A percentile compares a stretch with the other conserved stretches of the same genome.
These are phyloP conservation scores for Galendromus occidentalis DNA, from an alignment of 1,140 invertebrate genomes.

Conservation along the genomic window DNA sequence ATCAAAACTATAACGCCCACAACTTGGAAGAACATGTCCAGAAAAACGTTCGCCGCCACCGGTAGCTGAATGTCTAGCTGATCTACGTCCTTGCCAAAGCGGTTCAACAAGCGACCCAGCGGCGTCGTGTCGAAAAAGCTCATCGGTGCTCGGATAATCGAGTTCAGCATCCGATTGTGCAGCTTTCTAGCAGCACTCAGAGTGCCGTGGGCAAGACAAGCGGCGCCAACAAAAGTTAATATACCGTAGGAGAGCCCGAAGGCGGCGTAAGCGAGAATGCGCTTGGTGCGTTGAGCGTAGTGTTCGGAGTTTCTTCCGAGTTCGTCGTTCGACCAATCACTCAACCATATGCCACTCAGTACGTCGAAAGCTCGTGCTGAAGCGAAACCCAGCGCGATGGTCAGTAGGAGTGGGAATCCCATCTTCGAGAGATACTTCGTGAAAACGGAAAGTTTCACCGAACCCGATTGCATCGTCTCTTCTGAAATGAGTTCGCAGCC, in stretches of 20 bases:
- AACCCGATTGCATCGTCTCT: not conserved
- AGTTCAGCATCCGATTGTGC: constrained; percentile 12
- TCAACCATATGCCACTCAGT: constrained; percentile 23
- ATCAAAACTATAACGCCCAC: not conserved
- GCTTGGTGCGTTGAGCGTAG: not conserved
- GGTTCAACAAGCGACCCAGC: constrained; percentile 55
- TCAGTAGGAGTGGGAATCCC: constrained; percentile 19
- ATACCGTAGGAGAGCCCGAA: not conserved
- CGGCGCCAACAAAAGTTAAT: constrained; percentile 4
- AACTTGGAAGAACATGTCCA: constrained; percentile 3
- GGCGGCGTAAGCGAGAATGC: not conserved
- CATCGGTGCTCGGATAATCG: constrained; percentile 39
- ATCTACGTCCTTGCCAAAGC: constrained; percentile 65
- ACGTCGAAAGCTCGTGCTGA: constrained; percentile 22
- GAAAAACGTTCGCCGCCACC: not conserved
- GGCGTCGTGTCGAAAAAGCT: constrained; percentile 68
- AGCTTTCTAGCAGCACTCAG: constrained; percentile 13
- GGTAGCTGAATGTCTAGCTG: constrained; percentile 23
- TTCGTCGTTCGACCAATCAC: constrained; percentile 24
- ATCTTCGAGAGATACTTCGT: constrained; percentile 23
- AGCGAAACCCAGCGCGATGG: constrained; percentile 22
- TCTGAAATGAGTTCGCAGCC: not conserved
- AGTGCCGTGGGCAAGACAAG: constrained; percentile 23
- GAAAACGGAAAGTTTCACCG: constrained; percentile 20
- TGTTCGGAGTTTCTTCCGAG: not conserved